These are phyloP conservation scores for Hyperoplus lanceolatus DNA, from an alignment of 2,797 vertebrate genomes.

Conservation along the genomic window DNA sequence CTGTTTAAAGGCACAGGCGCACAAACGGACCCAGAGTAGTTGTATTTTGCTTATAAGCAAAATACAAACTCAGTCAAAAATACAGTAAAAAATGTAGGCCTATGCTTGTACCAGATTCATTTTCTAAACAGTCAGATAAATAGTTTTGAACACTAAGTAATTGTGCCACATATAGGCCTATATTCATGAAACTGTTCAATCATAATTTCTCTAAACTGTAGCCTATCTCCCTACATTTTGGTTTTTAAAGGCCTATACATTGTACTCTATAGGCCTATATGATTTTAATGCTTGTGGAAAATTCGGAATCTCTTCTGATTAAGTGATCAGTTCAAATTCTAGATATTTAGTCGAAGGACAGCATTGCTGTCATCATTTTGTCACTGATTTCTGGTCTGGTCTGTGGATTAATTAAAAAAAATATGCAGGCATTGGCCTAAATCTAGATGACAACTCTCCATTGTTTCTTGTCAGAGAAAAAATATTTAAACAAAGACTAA, in stretches of 20 bases:
- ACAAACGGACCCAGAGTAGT: fast-evolving
- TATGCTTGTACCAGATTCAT: not conserved
- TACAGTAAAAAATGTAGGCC: too few species aligned
- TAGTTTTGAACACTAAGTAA: not conserved
- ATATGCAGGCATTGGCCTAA: too few species aligned
- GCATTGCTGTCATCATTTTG: too few species aligned
- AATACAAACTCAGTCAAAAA: too few species aligned
- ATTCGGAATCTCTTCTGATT: not conserved
- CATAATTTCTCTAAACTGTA: not conserved
- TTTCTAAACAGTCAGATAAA: not conserved
- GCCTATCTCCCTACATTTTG: not conserved
- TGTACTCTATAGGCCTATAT: too few species aligned
- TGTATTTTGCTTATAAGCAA: too few species aligned
- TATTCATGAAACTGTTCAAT: not conserved
- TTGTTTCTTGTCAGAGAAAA: not conserved
- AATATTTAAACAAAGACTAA: not conserved
- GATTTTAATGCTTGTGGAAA: not conserved
- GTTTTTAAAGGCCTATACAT: not conserved
- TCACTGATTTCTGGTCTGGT: too few species aligned
- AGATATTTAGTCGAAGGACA: not conserved
- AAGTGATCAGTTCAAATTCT: not conserved
- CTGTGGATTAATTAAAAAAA: too few species aligned
- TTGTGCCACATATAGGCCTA: not conserved
- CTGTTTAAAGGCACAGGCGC: slow-evolving; percentile 74
- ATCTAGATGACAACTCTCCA: not conserved